Conservation (phyloP, 1,140 invertebrate species). For the Asbolus verrucosus region DNA sequence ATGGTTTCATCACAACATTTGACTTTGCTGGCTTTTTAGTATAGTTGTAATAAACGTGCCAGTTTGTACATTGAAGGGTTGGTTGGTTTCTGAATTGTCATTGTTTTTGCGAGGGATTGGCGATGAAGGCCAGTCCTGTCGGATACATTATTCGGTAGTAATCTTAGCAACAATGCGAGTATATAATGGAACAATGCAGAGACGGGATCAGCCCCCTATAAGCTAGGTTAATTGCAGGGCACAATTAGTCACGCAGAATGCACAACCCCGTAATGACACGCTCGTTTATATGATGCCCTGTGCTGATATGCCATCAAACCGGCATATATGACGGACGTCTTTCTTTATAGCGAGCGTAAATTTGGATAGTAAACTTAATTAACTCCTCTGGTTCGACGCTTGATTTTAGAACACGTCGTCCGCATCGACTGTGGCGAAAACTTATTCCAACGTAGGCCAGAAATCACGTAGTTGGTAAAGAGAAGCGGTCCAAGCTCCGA, state of each 20-base stretch:
- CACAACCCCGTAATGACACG: conserved; percentile 44
- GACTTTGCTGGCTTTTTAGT: no score
- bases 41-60: no score
- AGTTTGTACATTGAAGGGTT: neutral
- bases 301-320: conserved; percentile 18
- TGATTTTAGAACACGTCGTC: conserved; percentile 9
- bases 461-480: neutral
- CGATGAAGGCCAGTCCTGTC: conserved; percentile 4
- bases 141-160: conserved; percentile 34
- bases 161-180: conserved; percentile 40
- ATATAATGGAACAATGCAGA: conserved; percentile 38
- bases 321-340: conserved; percentile 32
- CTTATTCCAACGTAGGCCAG: neutral
- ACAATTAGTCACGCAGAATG: conserved; percentile 49
- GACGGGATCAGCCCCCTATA: conserved; percentile 42
- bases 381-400: neutral
- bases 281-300: conserved; percentile 35
- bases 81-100: neutral
- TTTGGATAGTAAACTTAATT: conserved; percentile 19
- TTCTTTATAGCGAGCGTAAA: conserved; percentile 15
- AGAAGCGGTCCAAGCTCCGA: conserved; percentile 1
- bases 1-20: no score
- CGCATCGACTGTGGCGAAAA: neutral
- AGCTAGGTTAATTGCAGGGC: conserved; percentile 47
- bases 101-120: neutral